A percentile compares a stretch with the other conserved stretches of the same genome.
Evolutionary conservation across 2,797 vertebrate species (phyloP).

Genomic region (Eremophila alpestris): DNA sequence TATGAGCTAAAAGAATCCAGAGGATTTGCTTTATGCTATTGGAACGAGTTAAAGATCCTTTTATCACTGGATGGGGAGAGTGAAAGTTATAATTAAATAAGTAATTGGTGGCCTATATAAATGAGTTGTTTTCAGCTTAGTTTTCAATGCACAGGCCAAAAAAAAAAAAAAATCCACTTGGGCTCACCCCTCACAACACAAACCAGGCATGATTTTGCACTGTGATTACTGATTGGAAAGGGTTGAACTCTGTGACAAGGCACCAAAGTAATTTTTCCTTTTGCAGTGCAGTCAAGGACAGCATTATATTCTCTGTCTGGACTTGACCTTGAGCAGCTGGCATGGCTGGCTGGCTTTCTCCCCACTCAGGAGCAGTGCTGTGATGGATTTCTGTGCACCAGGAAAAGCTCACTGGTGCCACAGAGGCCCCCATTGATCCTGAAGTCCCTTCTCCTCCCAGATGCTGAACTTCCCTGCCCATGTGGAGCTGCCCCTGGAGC

Average conservation of each 20-base stretch:
- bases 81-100: neutral
- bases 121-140: neutral
- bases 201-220: neutral
- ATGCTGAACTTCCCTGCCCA: neutral
- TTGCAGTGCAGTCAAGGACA: neutral
- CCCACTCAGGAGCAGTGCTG: neutral
- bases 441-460: neutral
- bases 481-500: neutral
- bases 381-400: neutral
- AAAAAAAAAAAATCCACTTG: neutral
- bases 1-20: neutral
- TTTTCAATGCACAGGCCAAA: neutral
- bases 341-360: neutral
- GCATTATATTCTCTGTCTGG: neutral
- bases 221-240: neutral
- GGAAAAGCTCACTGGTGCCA: neutral
- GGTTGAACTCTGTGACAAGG: neutral
- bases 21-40: neutral
- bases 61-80: neutral
- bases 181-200: neutral
- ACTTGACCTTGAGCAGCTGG: conserved; percentile 2
- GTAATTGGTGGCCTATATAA: neutral
- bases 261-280: neutral
- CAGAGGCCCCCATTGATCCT: neutral
- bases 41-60: neutral